Conservation (phyloP, 2,888 invertebrate species). For the Stenchaetothrips biformis region DNA sequence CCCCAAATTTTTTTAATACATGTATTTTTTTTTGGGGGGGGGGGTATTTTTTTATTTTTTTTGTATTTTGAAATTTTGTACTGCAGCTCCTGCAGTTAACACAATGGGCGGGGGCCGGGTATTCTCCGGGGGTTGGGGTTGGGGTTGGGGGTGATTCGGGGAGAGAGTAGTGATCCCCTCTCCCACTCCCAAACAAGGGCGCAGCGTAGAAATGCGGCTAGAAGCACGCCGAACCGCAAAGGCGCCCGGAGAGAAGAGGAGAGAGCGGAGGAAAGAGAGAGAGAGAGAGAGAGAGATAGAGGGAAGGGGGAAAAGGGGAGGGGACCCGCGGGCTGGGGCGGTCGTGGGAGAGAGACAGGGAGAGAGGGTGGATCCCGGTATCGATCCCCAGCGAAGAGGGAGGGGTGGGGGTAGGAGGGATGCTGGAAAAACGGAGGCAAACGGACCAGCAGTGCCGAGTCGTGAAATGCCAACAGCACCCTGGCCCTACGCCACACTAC, state of each 20-base stretch:
- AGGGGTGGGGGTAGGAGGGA: neutral
- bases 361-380: constrained; percentile 14
- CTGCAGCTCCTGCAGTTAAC: neutral
- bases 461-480: neutral
- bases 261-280: neutral
- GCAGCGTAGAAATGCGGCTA: neutral
- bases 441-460: neutral
- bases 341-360: neutral
- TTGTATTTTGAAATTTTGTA: no score
- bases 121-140: neutral
- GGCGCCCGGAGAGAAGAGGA: neutral
- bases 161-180: neutral
- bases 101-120: neutral
- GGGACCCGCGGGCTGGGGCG: neutral
- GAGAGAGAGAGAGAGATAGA: neutral
- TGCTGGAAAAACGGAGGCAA: constrained; percentile 9
- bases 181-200: neutral
- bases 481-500: no score
- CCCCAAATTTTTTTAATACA: neutral
- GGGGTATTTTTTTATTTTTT: no score
- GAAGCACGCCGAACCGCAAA: neutral
- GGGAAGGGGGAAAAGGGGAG: neutral
- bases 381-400: neutral
- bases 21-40: neutral
- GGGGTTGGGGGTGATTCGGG: neutral